Evolutionary conservation across 2,113 vertebrate genomes (phyloP).

Genomic region (Periophthalmodon schlosseri): DNA sequence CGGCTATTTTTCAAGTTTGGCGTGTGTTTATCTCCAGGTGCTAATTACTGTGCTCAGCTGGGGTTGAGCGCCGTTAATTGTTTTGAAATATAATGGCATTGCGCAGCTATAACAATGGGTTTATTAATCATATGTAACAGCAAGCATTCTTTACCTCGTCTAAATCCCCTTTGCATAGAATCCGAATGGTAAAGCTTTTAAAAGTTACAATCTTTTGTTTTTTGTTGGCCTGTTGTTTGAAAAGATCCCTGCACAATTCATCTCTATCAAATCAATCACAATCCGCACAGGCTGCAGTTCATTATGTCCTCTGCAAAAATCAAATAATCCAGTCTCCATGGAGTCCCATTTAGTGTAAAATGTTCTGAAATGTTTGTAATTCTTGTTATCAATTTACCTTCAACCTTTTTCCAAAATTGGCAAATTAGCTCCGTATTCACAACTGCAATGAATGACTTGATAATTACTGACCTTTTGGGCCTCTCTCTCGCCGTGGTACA

Average conservation of each 20-base stretch:
- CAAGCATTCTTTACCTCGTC: background rate
- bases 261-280: background rate
- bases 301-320: background rate
- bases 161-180: too few species aligned
- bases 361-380: background rate
- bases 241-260: background rate
- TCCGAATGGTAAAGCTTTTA: background rate
- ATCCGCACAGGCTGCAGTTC: background rate
- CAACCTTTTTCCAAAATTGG: background rate
- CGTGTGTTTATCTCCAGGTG: slow-evolving; percentile 7
- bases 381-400: background rate
- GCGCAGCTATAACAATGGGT: background rate
- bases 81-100: slow-evolving; percentile 5
- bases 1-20: slow-evolving; percentile 1
- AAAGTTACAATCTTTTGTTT: background rate
- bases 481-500: background rate
- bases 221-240: background rate
- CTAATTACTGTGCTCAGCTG: slow-evolving; percentile 8
- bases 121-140: slow-evolving; percentile 7
- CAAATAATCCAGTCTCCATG: background rate
- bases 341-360: background rate
- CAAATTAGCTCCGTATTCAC: too few species aligned
- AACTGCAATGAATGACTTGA: background rate
- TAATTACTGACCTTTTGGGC: background rate
- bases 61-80: slow-evolving; percentile 3